phyloP scores from a whole-genome alignment of 2,113 vertebrate species.

The Callaeas wilsoni region DNA sequence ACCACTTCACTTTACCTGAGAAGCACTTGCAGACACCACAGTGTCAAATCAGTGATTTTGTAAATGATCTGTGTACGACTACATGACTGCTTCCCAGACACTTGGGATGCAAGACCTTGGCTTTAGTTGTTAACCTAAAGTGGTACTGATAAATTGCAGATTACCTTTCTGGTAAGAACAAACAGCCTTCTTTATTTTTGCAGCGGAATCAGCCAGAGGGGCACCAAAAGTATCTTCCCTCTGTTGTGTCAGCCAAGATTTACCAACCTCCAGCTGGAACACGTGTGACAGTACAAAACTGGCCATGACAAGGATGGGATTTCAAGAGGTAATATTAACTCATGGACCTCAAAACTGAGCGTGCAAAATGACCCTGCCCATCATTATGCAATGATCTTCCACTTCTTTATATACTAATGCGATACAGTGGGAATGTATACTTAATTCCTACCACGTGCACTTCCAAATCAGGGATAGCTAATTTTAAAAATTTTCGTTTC shows the following conservation, averaged over 20 bases:
- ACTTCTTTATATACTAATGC: background rate
- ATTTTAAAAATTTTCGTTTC: background rate
- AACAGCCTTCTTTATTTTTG: background rate
- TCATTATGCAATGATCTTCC: background rate
- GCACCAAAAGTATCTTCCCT: background rate
- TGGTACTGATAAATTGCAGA: background rate
- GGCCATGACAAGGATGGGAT: background rate
- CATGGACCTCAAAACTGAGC: background rate
- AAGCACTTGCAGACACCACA: background rate
- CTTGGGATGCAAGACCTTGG: background rate
- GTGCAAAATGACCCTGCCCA: background rate
- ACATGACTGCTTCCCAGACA: background rate
- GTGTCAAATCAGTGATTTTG: background rate
- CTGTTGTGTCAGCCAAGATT: background rate
- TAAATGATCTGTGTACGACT: background rate
- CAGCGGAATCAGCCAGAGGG: background rate
- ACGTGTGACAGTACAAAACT: accelerated
- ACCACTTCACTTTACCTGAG: background rate
- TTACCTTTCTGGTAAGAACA: background rate
- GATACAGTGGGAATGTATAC: accelerated
- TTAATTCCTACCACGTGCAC: background rate
- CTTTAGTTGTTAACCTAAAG: background rate
- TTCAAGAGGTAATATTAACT: background rate
- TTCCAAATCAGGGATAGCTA: background rate
- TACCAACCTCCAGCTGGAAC: background rate